Evolutionary conservation across 2,797 vertebrate species (phyloP), one percentile per base, ranked within the genome.

Genomic region (Scolopax rusticola): DNA sequence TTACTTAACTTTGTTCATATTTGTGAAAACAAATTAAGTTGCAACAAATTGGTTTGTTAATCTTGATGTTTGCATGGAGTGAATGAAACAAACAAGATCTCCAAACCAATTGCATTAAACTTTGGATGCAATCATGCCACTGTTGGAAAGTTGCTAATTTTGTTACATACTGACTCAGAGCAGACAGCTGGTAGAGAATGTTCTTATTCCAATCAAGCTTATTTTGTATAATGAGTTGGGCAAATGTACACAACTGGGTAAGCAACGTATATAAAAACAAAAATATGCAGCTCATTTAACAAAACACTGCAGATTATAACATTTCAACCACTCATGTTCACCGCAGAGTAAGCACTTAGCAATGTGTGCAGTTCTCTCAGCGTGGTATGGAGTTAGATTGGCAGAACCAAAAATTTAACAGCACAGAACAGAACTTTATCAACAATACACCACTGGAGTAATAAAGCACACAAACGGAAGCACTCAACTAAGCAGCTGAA

Each of bases 121-220:
- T 96, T 95, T 87, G 91, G 93, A 96, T 96, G 94, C 91, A 97
- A 94, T 96, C 95, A 94, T 73, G 86, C 93, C 93, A 87, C 95
- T 93, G 95, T 92, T 95, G 87, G 94, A 95, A 96, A 97, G 92
- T 96, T 97, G 94, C 96, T 97, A 97, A 97, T 97, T 96, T 96
- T 93, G 94, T 92, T 96, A 40, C 95, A 87, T 70, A 89, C 96
- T 95, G 94, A 97, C 95, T 97, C 96, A 97, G 91, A 97, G 95
- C 94, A 96, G 93, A 94, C 96, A 97, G 96, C 96, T 97, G 96
- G 96, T 93, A 95, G 95, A 94, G 90, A 96, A 95, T 93, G 95
- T 96, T 97, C 96, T 95, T 95, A 93, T 89, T 96, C 94, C 95
- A 97, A 97, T 97, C 97, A 95, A 95, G 94, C 95, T 92, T 95